A percentile compares a stretch with the other conserved stretches of the same genome.
These are phyloP conservation scores for Phengaris alcon DNA, from an alignment of 2,888 invertebrate genomes.

Conservation along the genomic window DNA sequence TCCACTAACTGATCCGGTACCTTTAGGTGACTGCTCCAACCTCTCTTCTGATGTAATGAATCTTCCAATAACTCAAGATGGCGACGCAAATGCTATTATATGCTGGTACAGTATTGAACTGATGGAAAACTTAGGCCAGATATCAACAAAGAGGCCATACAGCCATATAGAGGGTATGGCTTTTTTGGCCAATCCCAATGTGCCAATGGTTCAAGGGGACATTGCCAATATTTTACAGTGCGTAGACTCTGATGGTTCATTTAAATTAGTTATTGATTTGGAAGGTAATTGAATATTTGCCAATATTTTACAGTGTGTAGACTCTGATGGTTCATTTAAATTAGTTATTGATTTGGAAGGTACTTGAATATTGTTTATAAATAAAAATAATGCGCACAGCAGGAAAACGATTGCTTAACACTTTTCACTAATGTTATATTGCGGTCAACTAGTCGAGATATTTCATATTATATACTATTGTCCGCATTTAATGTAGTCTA, in stretches of 20 bases:
- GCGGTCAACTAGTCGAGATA: not conserved
- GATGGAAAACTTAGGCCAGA: conserved; percentile 54
- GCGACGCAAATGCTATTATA: conserved; percentile 71
- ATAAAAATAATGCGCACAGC: not conserved
- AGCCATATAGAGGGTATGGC: conserved; percentile 71
- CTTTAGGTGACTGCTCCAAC: conserved; percentile 47
- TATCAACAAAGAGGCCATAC: conserved; percentile 64
- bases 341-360: conserved; percentile 48
- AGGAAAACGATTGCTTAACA: not conserved
- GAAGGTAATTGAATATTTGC: conserved; percentile 41
- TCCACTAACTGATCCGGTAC: conserved; percentile 55
- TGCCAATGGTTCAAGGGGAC: conserved; percentile 49
- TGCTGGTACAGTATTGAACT: conserved; percentile 78
- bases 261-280: conserved; percentile 54
- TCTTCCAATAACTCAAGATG: conserved; percentile 55
- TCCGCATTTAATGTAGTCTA: conserved; percentile 1
- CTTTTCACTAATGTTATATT: not conserved
- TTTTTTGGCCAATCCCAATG: conserved; percentile 62
- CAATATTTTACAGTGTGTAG: conserved; percentile 54
- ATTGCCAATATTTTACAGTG: conserved; percentile 53
- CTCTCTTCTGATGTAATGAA: conserved; percentile 45
- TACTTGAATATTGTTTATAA: conserved; percentile 13
- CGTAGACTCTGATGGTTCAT: conserved; percentile 56
- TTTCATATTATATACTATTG: not conserved
- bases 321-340: conserved; percentile 59